phyloP scores from a whole-genome alignment of 2,888 invertebrate species.

The Cantharis lateralis region DNA sequence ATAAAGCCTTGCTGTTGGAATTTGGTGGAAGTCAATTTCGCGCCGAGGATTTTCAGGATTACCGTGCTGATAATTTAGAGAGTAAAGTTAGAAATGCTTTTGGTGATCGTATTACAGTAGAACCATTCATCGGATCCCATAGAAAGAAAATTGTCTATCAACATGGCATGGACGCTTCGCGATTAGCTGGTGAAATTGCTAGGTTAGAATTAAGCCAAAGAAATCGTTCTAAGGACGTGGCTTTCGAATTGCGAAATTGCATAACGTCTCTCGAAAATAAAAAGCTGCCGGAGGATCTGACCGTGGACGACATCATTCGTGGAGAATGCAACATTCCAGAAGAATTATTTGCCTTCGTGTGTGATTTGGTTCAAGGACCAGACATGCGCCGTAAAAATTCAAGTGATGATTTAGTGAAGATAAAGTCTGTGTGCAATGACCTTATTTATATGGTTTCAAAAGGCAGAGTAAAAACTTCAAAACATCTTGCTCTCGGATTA shows the following conservation, averaged over 20 bases:
- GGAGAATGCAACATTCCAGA: slow-evolving; percentile 33
- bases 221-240: too few species aligned
- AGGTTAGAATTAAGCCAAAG: too few species aligned
- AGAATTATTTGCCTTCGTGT: slow-evolving; percentile 34
- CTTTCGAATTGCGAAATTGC: too few species aligned
- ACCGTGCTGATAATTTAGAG: background rate
- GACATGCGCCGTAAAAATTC: slow-evolving; percentile 29
- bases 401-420: slow-evolving; percentile 33
- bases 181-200: too few species aligned
- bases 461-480: too few species aligned
- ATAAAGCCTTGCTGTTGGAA: background rate
- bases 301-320: too few species aligned
- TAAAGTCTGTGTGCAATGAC: slow-evolving; percentile 37
- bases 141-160: too few species aligned
- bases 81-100: background rate
- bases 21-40: slow-evolving; percentile 1
- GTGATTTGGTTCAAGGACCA: slow-evolving; percentile 35
- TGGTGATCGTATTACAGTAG: background rate
- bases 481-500: too few species aligned
- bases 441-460: slow-evolving; percentile 14
- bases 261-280: too few species aligned
- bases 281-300: too few species aligned
- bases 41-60: background rate
- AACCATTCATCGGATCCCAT: background rate
- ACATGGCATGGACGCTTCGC: too few species aligned